These are phyloP conservation scores for Ceramica pisi DNA, from an alignment of 2,888 invertebrate species.

Conservation along the genomic window DNA sequence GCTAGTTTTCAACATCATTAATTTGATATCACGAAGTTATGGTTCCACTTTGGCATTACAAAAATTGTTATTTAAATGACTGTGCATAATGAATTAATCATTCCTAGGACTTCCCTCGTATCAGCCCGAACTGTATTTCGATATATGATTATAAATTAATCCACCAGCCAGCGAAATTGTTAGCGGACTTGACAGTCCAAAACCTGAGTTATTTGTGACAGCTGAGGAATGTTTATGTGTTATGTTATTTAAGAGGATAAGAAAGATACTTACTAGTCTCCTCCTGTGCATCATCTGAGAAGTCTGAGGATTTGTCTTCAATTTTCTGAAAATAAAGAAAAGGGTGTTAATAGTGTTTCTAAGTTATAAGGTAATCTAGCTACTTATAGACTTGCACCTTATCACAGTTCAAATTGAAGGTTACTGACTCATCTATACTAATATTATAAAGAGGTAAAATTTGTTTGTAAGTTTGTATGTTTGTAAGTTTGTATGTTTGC, in stretches of 20 bases:
- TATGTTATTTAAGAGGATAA: not conserved
- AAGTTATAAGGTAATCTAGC: not conserved
- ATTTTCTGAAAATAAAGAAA: constrained; percentile 57
- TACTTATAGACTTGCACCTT: not conserved
- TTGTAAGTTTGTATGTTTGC: too few relatives aligned
- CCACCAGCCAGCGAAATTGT: not conserved
- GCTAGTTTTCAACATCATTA: not conserved
- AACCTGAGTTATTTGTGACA: not conserved
- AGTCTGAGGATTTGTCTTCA: constrained; percentile 60
- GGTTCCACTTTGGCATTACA: not conserved
- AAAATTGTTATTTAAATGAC: not conserved
- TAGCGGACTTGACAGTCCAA: not conserved
- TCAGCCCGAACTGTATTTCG: not conserved
- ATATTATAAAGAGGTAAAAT: too few relatives aligned
- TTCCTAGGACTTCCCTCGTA: not conserved
- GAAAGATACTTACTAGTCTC: constrained; percentile 62
- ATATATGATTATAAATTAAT: constrained; percentile 8
- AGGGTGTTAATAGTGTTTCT: not conserved
- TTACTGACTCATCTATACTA: too few relatives aligned
- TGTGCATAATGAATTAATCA: not conserved
- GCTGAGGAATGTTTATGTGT: not conserved
- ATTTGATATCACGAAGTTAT: constrained; percentile 7
- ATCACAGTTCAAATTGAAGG: too few relatives aligned
- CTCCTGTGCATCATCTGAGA: constrained; percentile 59
- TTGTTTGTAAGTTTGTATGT: too few relatives aligned